Conservation (phyloP, 2,888 invertebrate genomes). For the Machimus atricapillus region DNA sequence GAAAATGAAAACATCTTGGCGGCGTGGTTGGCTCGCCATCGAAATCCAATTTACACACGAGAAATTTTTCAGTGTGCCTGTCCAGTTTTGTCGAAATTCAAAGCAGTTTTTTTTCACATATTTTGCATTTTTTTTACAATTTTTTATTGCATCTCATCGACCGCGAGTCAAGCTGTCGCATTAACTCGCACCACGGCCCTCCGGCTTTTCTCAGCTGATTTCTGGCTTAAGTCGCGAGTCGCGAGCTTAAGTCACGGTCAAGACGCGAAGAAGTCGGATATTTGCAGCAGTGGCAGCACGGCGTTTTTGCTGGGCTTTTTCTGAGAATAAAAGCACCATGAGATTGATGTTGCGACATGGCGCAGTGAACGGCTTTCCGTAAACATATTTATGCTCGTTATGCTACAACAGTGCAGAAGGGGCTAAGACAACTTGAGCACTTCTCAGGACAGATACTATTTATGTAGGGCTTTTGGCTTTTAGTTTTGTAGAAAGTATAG, state of each 20-base stretch:
- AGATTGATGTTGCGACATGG: not conserved
- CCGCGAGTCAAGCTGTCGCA: not conserved
- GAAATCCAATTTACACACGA: not conserved
- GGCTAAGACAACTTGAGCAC: not conserved
- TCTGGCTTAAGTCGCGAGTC: not conserved
- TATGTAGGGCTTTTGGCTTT: not conserved
- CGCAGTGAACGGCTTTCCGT: not conserved
- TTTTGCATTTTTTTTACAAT: not conserved
- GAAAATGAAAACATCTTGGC: not conserved
- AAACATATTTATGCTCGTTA: not conserved
- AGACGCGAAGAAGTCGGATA: not conserved
- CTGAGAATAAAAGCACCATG: not conserved
- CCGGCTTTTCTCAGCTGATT: not conserved
- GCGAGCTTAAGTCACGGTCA: not conserved
- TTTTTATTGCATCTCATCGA: not conserved
- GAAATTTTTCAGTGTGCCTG: not conserved
- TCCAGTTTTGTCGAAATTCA: not conserved
- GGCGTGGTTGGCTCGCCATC: not conserved
- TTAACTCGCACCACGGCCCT: not conserved
- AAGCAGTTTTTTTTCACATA: not conserved
- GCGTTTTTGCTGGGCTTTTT: not conserved
- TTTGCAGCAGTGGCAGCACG: not conserved
- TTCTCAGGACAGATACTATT: not conserved
- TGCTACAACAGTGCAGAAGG: not conserved
- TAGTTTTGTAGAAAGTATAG: not conserved